These are phyloP conservation scores for Aricia artaxerxes DNA, from an alignment of 2,888 invertebrate species.

Conservation along the genomic window DNA sequence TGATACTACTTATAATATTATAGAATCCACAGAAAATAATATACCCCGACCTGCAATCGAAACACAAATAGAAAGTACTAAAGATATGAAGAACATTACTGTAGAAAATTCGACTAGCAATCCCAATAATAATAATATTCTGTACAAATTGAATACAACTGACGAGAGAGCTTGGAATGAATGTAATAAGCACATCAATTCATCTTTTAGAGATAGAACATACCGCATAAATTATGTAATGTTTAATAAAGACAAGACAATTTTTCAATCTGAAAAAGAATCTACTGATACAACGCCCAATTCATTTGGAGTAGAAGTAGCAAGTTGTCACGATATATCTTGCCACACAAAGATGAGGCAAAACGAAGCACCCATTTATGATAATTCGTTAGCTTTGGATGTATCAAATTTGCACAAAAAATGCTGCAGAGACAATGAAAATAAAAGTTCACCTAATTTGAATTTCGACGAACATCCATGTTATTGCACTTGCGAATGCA, in stretches of 20 bases:
- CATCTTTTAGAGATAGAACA: constrained; percentile 51
- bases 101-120: not conserved
- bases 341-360: not conserved
- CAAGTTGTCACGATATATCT: constrained; percentile 51
- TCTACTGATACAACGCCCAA: not conserved
- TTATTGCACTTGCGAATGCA: constrained; percentile 68
- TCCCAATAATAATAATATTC: not conserved
- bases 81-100: not conserved
- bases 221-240: constrained; percentile 66
- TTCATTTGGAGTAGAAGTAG: constrained; percentile 38
- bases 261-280: constrained; percentile 31
- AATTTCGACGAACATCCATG: constrained; percentile 57
- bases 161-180: not conserved
- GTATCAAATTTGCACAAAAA: constrained; percentile 47
- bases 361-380: constrained; percentile 49
- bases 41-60: not conserved
- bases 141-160: not conserved
- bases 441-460: constrained; percentile 51
- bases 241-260: constrained; percentile 50
- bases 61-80: not conserved
- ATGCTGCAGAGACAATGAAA: constrained; percentile 47
- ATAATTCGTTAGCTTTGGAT: constrained; percentile 55
- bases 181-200: constrained; percentile 40
- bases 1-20: not conserved
- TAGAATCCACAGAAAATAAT: not conserved